Conservation (phyloP, 1,140 invertebrate species). For the Papilio helenus region DNA sequence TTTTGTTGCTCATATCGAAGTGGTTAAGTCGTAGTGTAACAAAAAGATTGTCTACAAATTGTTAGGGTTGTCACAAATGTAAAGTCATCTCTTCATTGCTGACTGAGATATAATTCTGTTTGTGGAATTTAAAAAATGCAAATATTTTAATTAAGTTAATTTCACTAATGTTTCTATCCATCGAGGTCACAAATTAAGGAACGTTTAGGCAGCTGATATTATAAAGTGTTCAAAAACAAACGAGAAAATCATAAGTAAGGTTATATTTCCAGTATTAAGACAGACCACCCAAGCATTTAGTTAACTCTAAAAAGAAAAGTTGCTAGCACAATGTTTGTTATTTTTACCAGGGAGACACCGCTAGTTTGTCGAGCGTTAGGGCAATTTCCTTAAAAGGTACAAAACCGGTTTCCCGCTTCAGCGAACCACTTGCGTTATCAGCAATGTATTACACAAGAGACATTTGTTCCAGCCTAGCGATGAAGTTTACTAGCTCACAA, state of each 20-base stretch:
- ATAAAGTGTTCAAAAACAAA: not conserved
- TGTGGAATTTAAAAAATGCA: not conserved
- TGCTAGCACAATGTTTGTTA: not conserved
- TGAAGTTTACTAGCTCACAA: constrained; percentile 26
- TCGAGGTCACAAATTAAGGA: not conserved
- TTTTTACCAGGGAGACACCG: constrained; percentile 21
- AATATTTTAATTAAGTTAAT: not conserved
- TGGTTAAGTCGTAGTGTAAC: constrained; percentile 7
- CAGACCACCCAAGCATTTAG: constrained; percentile 20
- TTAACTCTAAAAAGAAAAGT: constrained; percentile 17
- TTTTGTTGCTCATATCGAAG: constrained; percentile 17
- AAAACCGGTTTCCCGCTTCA: constrained; percentile 34
- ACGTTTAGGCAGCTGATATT: not conserved
- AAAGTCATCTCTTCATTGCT: not conserved
- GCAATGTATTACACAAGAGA: constrained; percentile 37
- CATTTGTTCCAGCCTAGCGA: constrained; percentile 29
- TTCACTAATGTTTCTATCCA: not conserved
- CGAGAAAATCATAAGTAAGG: not conserved
- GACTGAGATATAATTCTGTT: not conserved
- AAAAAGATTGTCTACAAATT: not conserved
- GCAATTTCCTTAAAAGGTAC: constrained; percentile 34
- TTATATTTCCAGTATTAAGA: not conserved
- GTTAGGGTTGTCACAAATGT: not conserved
- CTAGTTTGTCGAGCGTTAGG: constrained; percentile 31
- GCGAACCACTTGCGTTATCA: constrained; percentile 21